Evolutionary conservation across 1,140 invertebrate species (phyloP).

Genomic region (Lordiphosa clarofinis): DNA sequence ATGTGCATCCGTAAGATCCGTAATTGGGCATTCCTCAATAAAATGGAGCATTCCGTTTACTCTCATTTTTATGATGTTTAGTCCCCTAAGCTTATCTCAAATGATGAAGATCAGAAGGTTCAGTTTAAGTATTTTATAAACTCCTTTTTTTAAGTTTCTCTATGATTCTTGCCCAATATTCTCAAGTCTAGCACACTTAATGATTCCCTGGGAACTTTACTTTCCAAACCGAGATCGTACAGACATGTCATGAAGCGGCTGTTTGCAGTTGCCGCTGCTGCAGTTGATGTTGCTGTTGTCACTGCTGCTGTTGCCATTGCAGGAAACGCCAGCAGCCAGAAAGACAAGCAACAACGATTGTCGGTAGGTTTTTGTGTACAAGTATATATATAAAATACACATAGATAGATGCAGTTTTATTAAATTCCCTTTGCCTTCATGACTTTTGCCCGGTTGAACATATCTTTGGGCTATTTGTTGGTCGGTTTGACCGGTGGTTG

Average conservation of each 20-base stretch:
- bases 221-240: neutral
- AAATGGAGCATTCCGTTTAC: too few relatives aligned
- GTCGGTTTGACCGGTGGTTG: slow-evolving; percentile 21
- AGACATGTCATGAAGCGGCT: slow-evolving; percentile 6
- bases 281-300: slow-evolving; percentile 8
- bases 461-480: slow-evolving; percentile 54
- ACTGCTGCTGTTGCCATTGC: slow-evolving; percentile 19
- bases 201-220: neutral
- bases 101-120: too few relatives aligned
- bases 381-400: slow-evolving; percentile 25
- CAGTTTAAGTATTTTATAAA: too few relatives aligned
- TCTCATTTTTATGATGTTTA: too few relatives aligned
- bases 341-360: slow-evolving; percentile 33
- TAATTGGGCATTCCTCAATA: too few relatives aligned
- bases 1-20: too few relatives aligned
- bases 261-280: slow-evolving; percentile 2
- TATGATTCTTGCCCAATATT: too few relatives aligned
- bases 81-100: too few relatives aligned
- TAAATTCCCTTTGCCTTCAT: slow-evolving; percentile 54
- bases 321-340: slow-evolving; percentile 38
- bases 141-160: too few relatives aligned
- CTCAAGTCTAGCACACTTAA: too few relatives aligned
- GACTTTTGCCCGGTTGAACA: slow-evolving; percentile 41
- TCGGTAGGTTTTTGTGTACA: slow-evolving; percentile 24
- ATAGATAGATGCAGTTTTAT: slow-evolving; percentile 51